Base-by-base conservation (phyloP, 2,113 vertebrate species). In the Oostethus manadensis region DNA sequence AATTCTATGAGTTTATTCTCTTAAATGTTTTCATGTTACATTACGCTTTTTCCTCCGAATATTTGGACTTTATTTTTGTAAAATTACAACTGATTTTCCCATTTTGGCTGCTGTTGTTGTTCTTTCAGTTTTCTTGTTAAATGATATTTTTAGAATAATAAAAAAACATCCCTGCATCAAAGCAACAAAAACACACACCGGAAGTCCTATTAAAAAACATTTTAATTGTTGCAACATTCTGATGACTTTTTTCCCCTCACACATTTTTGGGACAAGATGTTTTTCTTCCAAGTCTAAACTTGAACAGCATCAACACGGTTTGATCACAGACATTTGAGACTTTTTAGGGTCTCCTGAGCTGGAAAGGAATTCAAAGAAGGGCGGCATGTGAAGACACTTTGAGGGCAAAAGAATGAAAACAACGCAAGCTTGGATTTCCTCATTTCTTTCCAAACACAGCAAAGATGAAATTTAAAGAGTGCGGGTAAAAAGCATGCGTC, bases 181-280 rank as follows among this genome's bases (percentile, higher is more conserved):
- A 38, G 35, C 35, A 38, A 38, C 35, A 42, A 42, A 11, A 42
- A 7, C 10, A 38, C 38, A 60, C 65, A 51, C 47, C 38, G 14
- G 10, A 15, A 49, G 56, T 82, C 65, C 63, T 79, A 77, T 66
- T 81, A 42, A 82, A 64, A 42, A 82, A 82, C 58, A 64, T 71
- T 77, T 88, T 89, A 86, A 83, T 88, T 77, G 78, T 79, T 77
- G 84, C 22, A 71, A 87, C 81, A 86, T 88, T 87, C 71, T 77
- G 61, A 87, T 83, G 78, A 86, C 56, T 66, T 77, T 60, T 58
- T 48, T 77, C 64, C 76, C 56, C 38, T 64, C 50, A 51, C 50
- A 51, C 8, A 62, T 50, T 63, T 48, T 38, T 15, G 23, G n/a
- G 16, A 38, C 51, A 18, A 56, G 13, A 56, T 56, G 20, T 43